phyloP scores from a whole-genome alignment of 2,797 vertebrate genomes.

The Aythya fuligula region DNA sequence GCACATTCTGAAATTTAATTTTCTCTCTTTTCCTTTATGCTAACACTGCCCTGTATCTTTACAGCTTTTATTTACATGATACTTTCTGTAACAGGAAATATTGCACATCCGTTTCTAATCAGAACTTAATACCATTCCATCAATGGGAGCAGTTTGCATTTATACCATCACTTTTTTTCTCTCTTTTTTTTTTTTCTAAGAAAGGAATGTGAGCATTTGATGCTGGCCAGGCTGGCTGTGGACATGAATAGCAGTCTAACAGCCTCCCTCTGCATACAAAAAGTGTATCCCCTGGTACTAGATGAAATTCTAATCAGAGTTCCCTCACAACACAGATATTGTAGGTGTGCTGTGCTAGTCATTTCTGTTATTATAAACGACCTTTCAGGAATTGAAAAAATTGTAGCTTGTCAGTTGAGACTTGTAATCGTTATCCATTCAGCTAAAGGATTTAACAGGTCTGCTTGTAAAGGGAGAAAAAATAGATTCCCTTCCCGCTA shows the following conservation, averaged over 20 bases:
- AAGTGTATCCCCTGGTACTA: not conserved
- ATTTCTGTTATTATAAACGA: conserved; percentile 46
- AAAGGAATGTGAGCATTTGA: not conserved
- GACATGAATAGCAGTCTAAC: conserved; percentile 6
- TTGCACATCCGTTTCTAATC: not conserved
- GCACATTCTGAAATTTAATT: not conserved
- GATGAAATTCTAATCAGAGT: conserved; percentile 54
- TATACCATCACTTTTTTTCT: not conserved
- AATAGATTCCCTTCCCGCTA: not conserved
- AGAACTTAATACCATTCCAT: conserved; percentile 1
- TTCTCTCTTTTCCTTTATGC: not conserved
- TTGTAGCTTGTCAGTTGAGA: conserved; percentile 44
- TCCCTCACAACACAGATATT: conserved; percentile 1
- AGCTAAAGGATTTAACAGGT: conserved; percentile 33
- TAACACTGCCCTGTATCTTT: not conserved
- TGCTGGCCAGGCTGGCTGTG: not conserved
- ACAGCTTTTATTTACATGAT: not conserved
- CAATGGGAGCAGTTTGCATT: conserved; percentile 1
- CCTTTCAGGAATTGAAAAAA: conserved; percentile 55
- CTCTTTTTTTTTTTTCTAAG: not conserved
- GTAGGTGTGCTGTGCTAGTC: conserved; percentile 26
- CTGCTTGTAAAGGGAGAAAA: conserved; percentile 24
- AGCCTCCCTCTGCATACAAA: not conserved
- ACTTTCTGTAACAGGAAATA: not conserved
- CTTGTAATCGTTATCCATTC: conserved; percentile 60